These are phyloP conservation scores for Bicyclus anynana DNA, from an alignment of 1,140 invertebrate genomes.

Conservation along the genomic window DNA sequence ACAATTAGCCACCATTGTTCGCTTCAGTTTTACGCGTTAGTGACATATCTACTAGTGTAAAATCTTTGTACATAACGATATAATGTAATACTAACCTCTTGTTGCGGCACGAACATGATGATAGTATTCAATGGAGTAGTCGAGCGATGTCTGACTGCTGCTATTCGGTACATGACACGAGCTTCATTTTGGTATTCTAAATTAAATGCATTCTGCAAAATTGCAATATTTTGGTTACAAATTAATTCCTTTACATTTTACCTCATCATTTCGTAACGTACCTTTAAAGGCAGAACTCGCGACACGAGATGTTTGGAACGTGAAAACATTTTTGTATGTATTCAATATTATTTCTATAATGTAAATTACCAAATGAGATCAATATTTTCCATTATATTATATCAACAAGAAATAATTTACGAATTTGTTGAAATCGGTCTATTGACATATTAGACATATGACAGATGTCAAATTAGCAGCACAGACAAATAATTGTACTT, in stretches of 20 bases:
- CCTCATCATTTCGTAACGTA: constrained; percentile 26
- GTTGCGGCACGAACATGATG: constrained; percentile 98
- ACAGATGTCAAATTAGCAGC: too few species aligned
- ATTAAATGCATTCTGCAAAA: constrained; percentile 62
- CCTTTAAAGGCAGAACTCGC: constrained; percentile 51
- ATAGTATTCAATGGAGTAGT: constrained; percentile 93
- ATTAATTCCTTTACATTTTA: constrained; percentile 1
- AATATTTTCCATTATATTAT: constrained; percentile 32
- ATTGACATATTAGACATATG: too few species aligned
- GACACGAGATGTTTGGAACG: constrained; percentile 56
- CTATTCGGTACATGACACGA: constrained; percentile 57
- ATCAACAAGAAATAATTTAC: too few species aligned
- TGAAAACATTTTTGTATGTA: constrained; percentile 52
- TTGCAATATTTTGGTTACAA: constrained; percentile 14
- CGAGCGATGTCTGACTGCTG: constrained; percentile 78
- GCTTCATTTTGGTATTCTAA: constrained; percentile 58
- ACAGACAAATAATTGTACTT: too few species aligned
- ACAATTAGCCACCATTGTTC: too few species aligned
- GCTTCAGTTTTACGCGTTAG: too few species aligned
- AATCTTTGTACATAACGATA: constrained; percentile 3
- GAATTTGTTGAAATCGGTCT: too few species aligned
- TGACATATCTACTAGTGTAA: too few species aligned
- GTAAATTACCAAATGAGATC: constrained; percentile 19
- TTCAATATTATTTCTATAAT: constrained; percentile 6
- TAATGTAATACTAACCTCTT: constrained; percentile 85